A percentile compares a stretch with the other conserved stretches of the same genome.
Conservation (phyloP, 2,888 invertebrate species). For the Platycheirus albimanus region DNA sequence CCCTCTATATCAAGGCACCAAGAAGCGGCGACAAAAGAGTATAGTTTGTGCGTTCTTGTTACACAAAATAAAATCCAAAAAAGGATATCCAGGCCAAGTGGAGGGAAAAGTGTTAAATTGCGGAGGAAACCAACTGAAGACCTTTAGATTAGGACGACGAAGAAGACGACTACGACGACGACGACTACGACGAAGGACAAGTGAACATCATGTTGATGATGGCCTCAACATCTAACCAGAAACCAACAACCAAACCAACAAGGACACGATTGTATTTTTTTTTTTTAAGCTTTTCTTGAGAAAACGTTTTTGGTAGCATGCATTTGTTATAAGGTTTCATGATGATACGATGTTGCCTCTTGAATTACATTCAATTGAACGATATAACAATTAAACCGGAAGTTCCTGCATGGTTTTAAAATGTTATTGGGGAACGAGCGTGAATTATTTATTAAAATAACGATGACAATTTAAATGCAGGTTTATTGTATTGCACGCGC, state of each 20-base stretch:
- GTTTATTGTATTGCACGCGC: slow-evolving; percentile 33
- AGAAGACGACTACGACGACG: no score
- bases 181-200: no score
- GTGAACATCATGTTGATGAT: slow-evolving; percentile 37
- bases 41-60: slow-evolving; percentile 51
- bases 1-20: slow-evolving; percentile 21
- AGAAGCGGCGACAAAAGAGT: slow-evolving; percentile 9
- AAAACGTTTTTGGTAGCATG: not conserved
- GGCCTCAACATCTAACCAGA: no score
- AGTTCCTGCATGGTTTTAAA: slow-evolving; percentile 2
- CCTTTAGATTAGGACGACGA: slow-evolving; percentile 18
- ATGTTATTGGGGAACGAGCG: not conserved
- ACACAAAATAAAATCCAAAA: slow-evolving; percentile 14
- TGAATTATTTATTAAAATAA: slow-evolving; percentile 58
- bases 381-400: slow-evolving; percentile 23
- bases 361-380: slow-evolving; percentile 26
- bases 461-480: slow-evolving; percentile 52
- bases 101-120: slow-evolving; percentile 20
- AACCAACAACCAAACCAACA: slow-evolving; percentile 38
- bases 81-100: slow-evolving; percentile 63
- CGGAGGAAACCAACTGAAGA: slow-evolving; percentile 24
- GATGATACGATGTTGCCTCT: not conserved
- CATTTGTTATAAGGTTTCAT: slow-evolving; percentile 28
- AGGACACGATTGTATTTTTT: slow-evolving; percentile 29
- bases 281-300: not conserved